phyloP scores from a whole-genome alignment of 2,888 invertebrate species.

The Zygothrica quintamaculata region DNA sequence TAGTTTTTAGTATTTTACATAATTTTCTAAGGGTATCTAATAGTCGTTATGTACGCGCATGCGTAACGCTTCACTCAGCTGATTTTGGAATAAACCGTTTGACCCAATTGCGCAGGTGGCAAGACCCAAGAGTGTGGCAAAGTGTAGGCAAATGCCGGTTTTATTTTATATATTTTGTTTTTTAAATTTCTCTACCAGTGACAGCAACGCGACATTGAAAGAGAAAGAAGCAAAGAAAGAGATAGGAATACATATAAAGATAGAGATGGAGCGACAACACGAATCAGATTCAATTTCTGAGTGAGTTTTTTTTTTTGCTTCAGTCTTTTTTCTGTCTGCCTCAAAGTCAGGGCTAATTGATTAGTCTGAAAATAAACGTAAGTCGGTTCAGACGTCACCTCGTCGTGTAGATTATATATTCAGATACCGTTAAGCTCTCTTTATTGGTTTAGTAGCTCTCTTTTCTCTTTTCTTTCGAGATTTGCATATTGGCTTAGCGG shows the following conservation, averaged over 20 bases:
- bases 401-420: constrained; percentile 10
- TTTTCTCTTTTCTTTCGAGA: constrained; percentile 27
- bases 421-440: constrained; percentile 26
- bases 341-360: constrained; percentile 52
- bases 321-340: constrained; percentile 10
- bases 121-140: constrained; percentile 10
- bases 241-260: neutral
- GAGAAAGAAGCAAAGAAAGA: neutral
- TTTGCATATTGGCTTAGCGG: constrained; percentile 50
- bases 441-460: constrained; percentile 9
- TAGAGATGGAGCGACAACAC: neutral
- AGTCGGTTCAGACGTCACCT: constrained; percentile 34
- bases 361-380: constrained; percentile 60
- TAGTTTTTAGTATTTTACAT: too few species aligned
- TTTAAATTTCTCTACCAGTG: constrained; percentile 44
- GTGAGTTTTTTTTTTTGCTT: neutral
- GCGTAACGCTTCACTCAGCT: constrained; percentile 48
- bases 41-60: constrained; percentile 7
- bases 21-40: neutral
- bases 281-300: neutral
- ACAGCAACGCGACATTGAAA: constrained; percentile 7
- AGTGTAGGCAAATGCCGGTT: constrained; percentile 28
- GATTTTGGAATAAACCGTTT: constrained; percentile 62
- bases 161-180: too few species aligned
- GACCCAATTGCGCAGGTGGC: constrained; percentile 62